These are phyloP conservation scores for Drosophila nikananu DNA, from an alignment of 1,140 invertebrate genomes.

Conservation along the genomic window DNA sequence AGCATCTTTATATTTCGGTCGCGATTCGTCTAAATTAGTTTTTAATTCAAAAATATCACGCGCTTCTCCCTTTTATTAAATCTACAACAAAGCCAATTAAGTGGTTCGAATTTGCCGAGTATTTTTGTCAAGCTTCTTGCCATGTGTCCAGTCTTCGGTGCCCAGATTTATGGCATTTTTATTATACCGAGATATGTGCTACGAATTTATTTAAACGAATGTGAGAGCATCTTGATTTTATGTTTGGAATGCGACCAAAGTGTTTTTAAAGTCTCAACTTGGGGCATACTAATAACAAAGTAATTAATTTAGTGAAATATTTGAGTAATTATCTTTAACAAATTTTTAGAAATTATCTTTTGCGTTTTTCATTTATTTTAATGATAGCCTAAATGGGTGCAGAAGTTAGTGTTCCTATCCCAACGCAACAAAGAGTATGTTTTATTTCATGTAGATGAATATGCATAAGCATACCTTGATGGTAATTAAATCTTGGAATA, in stretches of 20 bases:
- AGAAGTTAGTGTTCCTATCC: neutral
- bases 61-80: constrained; percentile 5
- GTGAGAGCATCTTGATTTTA: constrained; percentile 8
- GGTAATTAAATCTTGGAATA: constrained; percentile 4
- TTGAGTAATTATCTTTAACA: neutral
- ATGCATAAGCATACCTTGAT: constrained; percentile 6
- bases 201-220: constrained; percentile 59
- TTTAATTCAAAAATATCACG: constrained; percentile 28
- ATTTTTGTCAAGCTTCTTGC: constrained; percentile 18
- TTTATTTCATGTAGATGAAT: neutral
- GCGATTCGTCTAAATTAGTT: constrained; percentile 31
- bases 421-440: neutral
- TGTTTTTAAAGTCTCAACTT: neutral
- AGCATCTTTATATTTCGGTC: constrained; percentile 13
- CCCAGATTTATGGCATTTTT: constrained; percentile 66
- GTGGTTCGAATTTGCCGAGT: constrained; percentile 18
- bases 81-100: constrained; percentile 37
- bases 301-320: neutral
- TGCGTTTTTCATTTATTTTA: neutral
- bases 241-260: constrained; percentile 1
- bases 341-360: neutral
- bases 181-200: constrained; percentile 52
- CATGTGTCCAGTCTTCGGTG: constrained; percentile 44
- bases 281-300: neutral
- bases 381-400: neutral